Base-by-base conservation (phyloP, 2,797 vertebrate genomes). In the Takifugu ocellatus region DNA sequence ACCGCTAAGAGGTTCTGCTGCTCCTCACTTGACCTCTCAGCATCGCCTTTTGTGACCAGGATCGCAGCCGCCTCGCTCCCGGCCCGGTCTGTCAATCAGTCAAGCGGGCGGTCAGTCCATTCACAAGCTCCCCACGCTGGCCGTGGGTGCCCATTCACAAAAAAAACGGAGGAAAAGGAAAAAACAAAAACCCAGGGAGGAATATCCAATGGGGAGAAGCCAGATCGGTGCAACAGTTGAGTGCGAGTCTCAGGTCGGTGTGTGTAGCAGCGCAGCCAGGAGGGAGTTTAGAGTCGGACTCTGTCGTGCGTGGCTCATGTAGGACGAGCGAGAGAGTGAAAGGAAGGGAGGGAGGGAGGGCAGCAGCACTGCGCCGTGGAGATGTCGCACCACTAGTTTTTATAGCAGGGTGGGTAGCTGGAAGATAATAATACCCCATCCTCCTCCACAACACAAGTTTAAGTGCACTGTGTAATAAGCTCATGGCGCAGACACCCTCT, bases 361-460 rank as follows among this genome's bases (percentile, higher is more conserved):
- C 82, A 80, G 83, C 85, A 89, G 86, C 86, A 89, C 87, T 89
- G 89, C 87, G 81, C 89, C 90, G 90, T 85, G 81, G 90, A 91
- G 91, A 91, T 91, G 91, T 91, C 88, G 89, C 90, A 90, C 90
- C 87, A 87, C 91, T 90, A 91, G 92, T 91, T 93, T 90, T 92
- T 91, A 90, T 90, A 92, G 92, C 90, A 81, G 90, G 92, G 92
- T 93, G 92, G 91, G 91, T 88, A 94, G 92, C 92, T 86, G 81
- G 80, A 89, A 90, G 91, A 93, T 93, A 93, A 93, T 92, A 92
- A 93, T 91, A 90, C 92, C 91, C 88, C 92, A 90, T 91, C 92
- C 92, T 92, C 92, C 89, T 93, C 92, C 92, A 89, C 91, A 91
- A 92, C 84, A 91, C 84, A 91, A 89, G 81, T 86, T 88, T 91